Conservation (phyloP, 2,888 invertebrate genomes). For the Rotaria magnacalcarata region DNA sequence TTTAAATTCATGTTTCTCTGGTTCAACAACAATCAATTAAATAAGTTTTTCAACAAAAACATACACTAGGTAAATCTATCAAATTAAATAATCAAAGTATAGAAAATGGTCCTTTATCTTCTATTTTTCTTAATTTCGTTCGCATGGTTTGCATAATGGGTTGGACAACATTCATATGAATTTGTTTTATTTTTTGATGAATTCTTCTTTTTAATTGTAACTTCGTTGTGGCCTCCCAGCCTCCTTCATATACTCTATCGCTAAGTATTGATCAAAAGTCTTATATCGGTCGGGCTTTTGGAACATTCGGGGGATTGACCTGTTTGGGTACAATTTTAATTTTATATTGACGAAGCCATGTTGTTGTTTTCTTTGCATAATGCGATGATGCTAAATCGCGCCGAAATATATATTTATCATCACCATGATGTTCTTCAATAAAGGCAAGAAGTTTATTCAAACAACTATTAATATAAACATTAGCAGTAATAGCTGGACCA, state of each 20-base stretch:
- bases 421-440: not conserved
- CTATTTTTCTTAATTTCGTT: not conserved
- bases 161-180: not conserved
- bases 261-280: conserved; percentile 5
- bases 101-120: conserved; percentile 17
- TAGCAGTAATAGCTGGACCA: not conserved
- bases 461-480: conserved; percentile 1
- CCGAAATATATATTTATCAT: conserved; percentile 32
- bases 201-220: not conserved
- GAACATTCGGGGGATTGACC: conserved; percentile 16
- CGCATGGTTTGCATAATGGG: not conserved
- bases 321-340: not conserved
- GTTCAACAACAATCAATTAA: too few relatives aligned
- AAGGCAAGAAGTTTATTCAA: not conserved
- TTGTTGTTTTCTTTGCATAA: not conserved
- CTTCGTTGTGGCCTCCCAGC: not conserved
- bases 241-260: not conserved
- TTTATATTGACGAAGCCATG: not conserved
- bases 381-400: not conserved
- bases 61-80: not conserved
- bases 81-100: not conserved
- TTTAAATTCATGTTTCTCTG: too few relatives aligned
- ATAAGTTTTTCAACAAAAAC: not conserved
- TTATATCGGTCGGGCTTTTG: conserved; percentile 17
- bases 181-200: not conserved